Percentiles rank a stretch among this genome's conserved stretches.
These are phyloP conservation scores for Trochalopteron elliotii DNA, from an alignment of 2,113 vertebrate genomes.

Conservation along the genomic window DNA sequence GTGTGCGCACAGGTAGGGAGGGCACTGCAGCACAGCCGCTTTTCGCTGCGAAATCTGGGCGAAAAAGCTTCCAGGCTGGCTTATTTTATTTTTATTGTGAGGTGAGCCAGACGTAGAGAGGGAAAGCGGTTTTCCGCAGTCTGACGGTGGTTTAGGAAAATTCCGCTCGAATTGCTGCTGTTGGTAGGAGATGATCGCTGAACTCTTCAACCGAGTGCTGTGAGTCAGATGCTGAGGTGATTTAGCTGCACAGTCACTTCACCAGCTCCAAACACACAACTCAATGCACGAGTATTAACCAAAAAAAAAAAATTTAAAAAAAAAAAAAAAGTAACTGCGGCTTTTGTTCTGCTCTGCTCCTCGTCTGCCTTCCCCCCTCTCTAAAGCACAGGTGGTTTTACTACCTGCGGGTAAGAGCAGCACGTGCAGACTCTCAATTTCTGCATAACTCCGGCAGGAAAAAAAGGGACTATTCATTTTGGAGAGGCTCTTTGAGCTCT, in stretches of 20 bases:
- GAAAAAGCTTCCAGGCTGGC: neutral
- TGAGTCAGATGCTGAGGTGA: neutral
- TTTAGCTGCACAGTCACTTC: neutral
- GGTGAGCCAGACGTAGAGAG: neutral
- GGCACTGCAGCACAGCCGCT: neutral
- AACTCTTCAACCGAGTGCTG: neutral
- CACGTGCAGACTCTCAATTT: neutral
- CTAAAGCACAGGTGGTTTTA: neutral
- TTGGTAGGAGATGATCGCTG: neutral
- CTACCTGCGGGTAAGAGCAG: neutral
- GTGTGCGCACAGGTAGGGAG: neutral
- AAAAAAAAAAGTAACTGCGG: neutral
- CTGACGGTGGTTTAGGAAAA: neutral
- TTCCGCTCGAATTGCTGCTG: neutral
- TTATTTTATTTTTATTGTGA: neutral
- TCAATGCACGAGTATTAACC: neutral
- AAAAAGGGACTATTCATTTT: neutral
- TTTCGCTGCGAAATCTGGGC: neutral
- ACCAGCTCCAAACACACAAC: neutral
- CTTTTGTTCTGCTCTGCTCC: neutral
- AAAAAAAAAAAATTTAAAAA: neutral
- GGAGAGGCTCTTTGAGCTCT: neutral
- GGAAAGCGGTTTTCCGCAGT: neutral
- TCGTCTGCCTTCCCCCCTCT: neutral
- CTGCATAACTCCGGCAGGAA: neutral